Evolutionary conservation across 2,797 vertebrate species (phyloP), one percentile per base, ranked within the genome.

Genomic region (Hippocampus kuda): DNA sequence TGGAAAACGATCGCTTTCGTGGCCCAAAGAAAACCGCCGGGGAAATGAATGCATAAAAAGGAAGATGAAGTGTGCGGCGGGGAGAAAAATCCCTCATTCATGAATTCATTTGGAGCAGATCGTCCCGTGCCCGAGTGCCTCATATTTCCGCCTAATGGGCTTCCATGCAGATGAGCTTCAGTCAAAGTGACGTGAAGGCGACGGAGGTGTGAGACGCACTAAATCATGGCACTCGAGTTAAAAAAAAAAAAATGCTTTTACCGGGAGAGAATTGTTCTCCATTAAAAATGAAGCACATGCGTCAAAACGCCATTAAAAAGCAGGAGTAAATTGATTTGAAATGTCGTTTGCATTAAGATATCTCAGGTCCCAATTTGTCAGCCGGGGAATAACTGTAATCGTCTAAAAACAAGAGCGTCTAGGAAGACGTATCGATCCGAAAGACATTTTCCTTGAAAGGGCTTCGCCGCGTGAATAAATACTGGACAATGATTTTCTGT

Each of bases 161-260:
- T 66, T 51, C 48, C 65, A 34, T 66, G 27, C 48, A 66, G 46
- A 66, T 51, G 24, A 66, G 65, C 46, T 26, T 51, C 65, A 51
- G 48, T 65, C 63, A 46, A 46, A 46, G 41, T 6, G 68, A 72
- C 26, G 27, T 34, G 57, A 60, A 60, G 26, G 27, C 16, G 34
- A 15, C 27, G 27, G 13, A 59, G 26, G 24, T 59, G 56, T 27
- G 30, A 59, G 13, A 59, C 12, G 56, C 56, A 27, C 11, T 59
- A 59, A 59, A 59, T 59, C 56, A 16, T 59, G 10, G 65, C 71
- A 65, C 62, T 56, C 12, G 2, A 27, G 56, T 27, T 16, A 59
- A 38, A 38, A 38, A 38, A 5, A 38, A 60, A 54, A 24, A 11
- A 54, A 54, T 24, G 6, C 53, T 11, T 54, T 51, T 13, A 27